These are phyloP conservation scores for Drosophila repleta DNA, from an alignment of 1,140 invertebrate genomes.

Conservation along the genomic window DNA sequence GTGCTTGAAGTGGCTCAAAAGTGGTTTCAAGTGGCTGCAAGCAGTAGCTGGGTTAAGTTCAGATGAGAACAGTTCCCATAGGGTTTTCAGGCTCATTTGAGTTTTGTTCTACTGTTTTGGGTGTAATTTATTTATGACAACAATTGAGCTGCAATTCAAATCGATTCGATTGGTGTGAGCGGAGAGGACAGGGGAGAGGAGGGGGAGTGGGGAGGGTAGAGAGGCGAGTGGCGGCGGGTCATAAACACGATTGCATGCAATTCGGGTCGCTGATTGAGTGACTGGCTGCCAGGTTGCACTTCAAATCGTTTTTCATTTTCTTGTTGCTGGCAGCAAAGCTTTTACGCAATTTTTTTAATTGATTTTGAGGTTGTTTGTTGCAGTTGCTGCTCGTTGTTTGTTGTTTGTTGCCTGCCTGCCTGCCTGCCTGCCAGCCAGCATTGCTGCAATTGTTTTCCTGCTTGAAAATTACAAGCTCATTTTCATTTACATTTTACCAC, in stretches of 20 bases:
- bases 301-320: conserved; percentile 7
- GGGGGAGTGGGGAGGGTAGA: no score
- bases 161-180: background rate
- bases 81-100: background rate
- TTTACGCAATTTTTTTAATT: conserved; percentile 50
- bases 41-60: background rate
- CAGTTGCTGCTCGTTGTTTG: background rate
- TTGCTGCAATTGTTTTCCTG: conserved; percentile 48
- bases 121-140: conserved; percentile 3
- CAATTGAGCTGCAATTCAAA: background rate
- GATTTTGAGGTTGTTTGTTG: conserved; percentile 18
- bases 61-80: no score
- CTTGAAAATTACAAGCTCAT: conserved; percentile 56
- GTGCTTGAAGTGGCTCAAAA: background rate
- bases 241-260: background rate
- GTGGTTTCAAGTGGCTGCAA: background rate
- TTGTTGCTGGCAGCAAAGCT: conserved; percentile 11
- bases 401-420: conserved; percentile 16
- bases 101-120: background rate
- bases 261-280: conserved; percentile 12
- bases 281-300: conserved; percentile 18
- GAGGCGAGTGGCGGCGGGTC: background rate
- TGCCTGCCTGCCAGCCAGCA: conserved; percentile 23
- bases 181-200: background rate
- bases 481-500: conserved; percentile 57